Conservation (phyloP, 2,797 vertebrate genomes). For the Megalops cyprinoides region DNA sequence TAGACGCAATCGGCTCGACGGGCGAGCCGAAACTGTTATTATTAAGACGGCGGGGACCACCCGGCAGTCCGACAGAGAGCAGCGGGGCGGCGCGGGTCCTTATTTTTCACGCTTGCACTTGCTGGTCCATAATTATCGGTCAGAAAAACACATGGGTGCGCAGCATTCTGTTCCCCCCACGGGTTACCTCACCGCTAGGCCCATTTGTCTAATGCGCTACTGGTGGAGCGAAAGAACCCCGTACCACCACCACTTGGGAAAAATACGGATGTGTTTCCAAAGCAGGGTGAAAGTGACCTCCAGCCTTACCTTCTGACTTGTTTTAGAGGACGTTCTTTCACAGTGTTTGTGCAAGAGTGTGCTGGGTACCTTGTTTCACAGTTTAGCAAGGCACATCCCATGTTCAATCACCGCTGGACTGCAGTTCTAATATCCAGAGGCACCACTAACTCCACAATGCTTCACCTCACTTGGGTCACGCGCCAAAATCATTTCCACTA, state of each 20-base stretch:
- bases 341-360: not conserved
- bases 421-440: not conserved
- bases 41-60: constrained; percentile 3
- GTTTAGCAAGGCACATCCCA: not conserved
- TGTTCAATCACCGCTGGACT: not conserved
- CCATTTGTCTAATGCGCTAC: not conserved
- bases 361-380: not conserved
- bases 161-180: not conserved
- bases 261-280: not conserved
- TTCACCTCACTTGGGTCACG: too few relatives aligned
- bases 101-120: constrained; percentile 14
- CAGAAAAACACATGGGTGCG: constrained; percentile 1
- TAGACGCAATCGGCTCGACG: constrained; percentile 64
- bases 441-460: too few relatives aligned
- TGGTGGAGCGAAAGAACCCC: not conserved
- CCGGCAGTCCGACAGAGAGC: not conserved
- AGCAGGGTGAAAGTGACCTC: not conserved
- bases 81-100: not conserved
- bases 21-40: constrained; percentile 10
- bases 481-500: too few relatives aligned
- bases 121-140: constrained; percentile 12
- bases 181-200: not conserved
- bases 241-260: not conserved
- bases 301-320: not conserved
- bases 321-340: not conserved